Evolutionary conservation across 2,797 vertebrate species (phyloP).

Genomic region (Hyperoplus immaculatus): DNA sequence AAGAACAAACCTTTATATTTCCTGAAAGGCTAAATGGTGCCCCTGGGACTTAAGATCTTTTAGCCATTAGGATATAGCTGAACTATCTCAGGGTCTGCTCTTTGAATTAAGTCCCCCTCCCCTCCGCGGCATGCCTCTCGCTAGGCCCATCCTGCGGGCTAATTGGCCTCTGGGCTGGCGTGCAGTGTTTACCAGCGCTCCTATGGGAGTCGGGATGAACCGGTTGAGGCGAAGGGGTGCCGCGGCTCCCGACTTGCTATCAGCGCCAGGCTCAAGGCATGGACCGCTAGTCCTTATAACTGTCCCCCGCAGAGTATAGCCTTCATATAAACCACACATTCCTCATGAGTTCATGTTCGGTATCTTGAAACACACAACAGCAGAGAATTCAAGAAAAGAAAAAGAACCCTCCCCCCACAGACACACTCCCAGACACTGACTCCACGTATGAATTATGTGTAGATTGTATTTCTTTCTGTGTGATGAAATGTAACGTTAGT

Average conservation of each 20-base stretch:
- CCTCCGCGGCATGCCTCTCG: slow-evolving; percentile 52
- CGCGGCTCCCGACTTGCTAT: slow-evolving; percentile 38
- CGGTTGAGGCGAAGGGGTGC: slow-evolving; percentile 54
- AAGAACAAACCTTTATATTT: slow-evolving; percentile 68
- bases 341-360: slow-evolving; percentile 40
- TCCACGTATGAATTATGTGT: slow-evolving; percentile 21
- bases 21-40: slow-evolving; percentile 68
- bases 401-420: not conserved
- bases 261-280: slow-evolving; percentile 46
- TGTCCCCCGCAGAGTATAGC: slow-evolving; percentile 51
- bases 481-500: slow-evolving; percentile 1
- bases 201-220: slow-evolving; percentile 66
- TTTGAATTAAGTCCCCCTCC: slow-evolving; percentile 81
- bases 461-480: not conserved
- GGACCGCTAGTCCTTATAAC: slow-evolving; percentile 58
- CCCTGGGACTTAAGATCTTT: slow-evolving; percentile 71
- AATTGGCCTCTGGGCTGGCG: slow-evolving; percentile 81
- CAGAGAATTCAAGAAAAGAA: slow-evolving; percentile 13
- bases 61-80: slow-evolving; percentile 76
- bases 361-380: slow-evolving; percentile 12
- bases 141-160: slow-evolving; percentile 71
- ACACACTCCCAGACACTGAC: not conserved
- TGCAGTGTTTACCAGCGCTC: slow-evolving; percentile 75
- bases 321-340: slow-evolving; percentile 38
- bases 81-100: slow-evolving; percentile 73